Evolutionary conservation across 2,888 invertebrate genomes (phyloP).

Genomic region (Lysandra bellargus): DNA sequence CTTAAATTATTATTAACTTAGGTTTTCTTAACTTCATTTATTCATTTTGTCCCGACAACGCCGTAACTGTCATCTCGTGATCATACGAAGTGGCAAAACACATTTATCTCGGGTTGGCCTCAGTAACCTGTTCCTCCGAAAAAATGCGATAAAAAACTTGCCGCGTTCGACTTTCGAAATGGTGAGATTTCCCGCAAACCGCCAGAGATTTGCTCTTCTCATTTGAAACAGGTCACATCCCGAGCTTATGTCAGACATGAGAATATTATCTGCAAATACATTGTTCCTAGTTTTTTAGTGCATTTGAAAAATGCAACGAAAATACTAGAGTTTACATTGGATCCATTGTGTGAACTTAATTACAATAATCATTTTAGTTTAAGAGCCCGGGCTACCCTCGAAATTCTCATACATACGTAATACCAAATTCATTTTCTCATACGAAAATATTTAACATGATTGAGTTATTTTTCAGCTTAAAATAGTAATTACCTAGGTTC

Average conservation of each 20-base stretch:
- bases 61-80: slow-evolving; percentile 28
- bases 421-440: too few relatives aligned
- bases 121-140: slow-evolving; percentile 60
- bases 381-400: too few relatives aligned
- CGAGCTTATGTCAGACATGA: background rate
- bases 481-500: too few relatives aligned
- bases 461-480: too few relatives aligned
- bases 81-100: slow-evolving; percentile 27
- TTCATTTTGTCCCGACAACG: background rate
- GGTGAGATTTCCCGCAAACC: slow-evolving; percentile 63
- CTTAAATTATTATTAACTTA: too few relatives aligned
- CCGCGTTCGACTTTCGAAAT: slow-evolving; percentile 50
- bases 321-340: background rate
- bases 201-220: slow-evolving; percentile 54
- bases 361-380: background rate
- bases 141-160: slow-evolving; percentile 60
- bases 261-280: slow-evolving; percentile 3
- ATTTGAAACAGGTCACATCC: slow-evolving; percentile 35
- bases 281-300: background rate
- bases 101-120: slow-evolving; percentile 52
- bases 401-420: too few relatives aligned
- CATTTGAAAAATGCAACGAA: background rate
- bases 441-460: too few relatives aligned
- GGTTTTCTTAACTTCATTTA: background rate
- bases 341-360: background rate